Conservation (phyloP, 2,797 vertebrate genomes). For the Tokudaia muenninki region DNA sequence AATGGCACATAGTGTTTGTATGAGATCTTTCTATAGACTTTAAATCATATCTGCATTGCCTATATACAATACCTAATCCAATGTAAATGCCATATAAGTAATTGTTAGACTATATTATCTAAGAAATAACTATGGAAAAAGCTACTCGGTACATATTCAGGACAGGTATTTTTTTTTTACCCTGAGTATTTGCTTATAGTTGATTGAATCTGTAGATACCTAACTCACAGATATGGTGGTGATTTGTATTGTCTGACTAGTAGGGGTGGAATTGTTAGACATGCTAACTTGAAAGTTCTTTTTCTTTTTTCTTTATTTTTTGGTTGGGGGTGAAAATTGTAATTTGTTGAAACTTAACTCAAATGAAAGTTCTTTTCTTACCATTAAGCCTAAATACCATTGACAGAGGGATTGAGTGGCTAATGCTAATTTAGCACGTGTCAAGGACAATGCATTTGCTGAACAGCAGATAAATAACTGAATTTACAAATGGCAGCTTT, state of each 20-base stretch:
- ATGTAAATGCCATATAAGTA: background rate
- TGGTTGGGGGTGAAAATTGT: too few relatives aligned
- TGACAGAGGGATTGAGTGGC: background rate
- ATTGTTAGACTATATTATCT: background rate
- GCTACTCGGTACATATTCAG: background rate
- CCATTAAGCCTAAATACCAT: conserved; percentile 33
- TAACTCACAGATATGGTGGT: background rate
- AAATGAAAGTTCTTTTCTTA: conserved; percentile 57
- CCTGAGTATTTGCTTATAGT: background rate
- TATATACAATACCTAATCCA: background rate
- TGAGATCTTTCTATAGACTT: background rate
- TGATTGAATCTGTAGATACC: background rate
- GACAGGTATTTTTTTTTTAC: background rate
- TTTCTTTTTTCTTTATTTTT: too few relatives aligned
- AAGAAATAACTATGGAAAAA: background rate
- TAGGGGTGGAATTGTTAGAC: background rate
- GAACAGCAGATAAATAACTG: conserved; percentile 23
- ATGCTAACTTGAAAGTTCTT: conserved; percentile 11
- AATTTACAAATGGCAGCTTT: conserved; percentile 35
- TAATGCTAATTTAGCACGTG: background rate
- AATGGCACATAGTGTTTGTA: background rate
- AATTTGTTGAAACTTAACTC: too few relatives aligned
- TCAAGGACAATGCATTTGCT: background rate
- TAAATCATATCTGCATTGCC: background rate
- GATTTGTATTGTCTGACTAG: background rate